Evolutionary conservation across 2,797 vertebrate species (phyloP), one percentile per base, ranked within the genome.

Genomic region (Xenopus petersii): DNA sequence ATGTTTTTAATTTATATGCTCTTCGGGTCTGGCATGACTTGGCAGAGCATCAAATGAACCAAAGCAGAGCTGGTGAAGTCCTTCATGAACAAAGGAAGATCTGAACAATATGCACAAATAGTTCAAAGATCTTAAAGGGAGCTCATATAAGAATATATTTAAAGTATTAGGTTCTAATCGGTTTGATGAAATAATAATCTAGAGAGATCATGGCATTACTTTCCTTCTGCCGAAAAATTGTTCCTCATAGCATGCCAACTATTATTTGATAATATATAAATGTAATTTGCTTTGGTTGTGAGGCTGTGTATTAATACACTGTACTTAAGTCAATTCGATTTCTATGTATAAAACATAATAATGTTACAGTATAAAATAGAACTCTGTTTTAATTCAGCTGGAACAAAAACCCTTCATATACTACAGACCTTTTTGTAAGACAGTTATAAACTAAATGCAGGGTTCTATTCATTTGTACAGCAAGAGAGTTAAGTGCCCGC

Each of bases 1-100:
- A 69, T 73, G 71, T 74, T 70, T 78, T 70, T 78, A 33, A 70
- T 78, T 64, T 78, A 49, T 56, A 56, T 15, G 60, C 68, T 73
- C 68, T 73, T 78, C 56, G 64, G 73, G 66, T 63, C 26, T 62
- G 71, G 58, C 70, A 68, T 42, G 51, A 33, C 51, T 74, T 78
- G 76, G 70, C 70, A 78, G 36, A 64, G 49, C 65, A 78, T 78
- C 60, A 78, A 73, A 60, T 68, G 62, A 73, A 73, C 75, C 65
- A 69, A 62, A 10, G 16, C n/a, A 61, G 54, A 62, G 63, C 47
- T 36, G 58, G 66, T 60, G 51, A 69, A 72, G 72, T 59, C 47
- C 64, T 73, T 48, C 46, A 36, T 59, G 76, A 78, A 78, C 66
- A 78, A 69, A 78, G 51, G 70, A 17, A 48, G 47, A 64, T 70